Percentiles rank a stretch among this genome's conserved stretches.
Conservation (phyloP, 1,140 invertebrate genomes). For the Augochlora pura region DNA sequence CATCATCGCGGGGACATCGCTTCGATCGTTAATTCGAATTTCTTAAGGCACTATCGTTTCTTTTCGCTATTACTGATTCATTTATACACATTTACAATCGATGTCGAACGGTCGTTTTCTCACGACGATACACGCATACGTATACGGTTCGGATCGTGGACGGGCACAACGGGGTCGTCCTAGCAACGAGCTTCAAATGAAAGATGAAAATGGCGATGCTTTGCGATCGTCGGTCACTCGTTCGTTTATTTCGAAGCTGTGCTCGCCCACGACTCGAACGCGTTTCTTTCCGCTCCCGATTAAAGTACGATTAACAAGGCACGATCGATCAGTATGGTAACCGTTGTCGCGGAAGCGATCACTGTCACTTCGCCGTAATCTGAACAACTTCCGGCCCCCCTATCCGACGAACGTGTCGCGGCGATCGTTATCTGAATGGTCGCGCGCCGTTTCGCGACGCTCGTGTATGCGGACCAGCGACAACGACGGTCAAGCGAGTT, state of each 20-base stretch:
- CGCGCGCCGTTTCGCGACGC: background rate
- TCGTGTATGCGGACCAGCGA: background rate
- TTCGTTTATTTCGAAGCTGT: too few relatives aligned
- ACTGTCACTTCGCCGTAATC: too few relatives aligned
- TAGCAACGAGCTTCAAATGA: background rate
- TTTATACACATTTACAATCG: constrained; percentile 28
- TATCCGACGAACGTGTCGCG: background rate
- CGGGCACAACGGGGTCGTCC: background rate
- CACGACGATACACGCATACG: background rate
- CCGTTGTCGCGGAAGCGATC: too few relatives aligned
- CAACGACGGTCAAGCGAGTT: constrained; percentile 6
- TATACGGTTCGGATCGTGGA: background rate
- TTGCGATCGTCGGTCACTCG: too few relatives aligned
- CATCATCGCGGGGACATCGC: background rate
- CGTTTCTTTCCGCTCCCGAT: background rate
- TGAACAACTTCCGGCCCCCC: background rate
- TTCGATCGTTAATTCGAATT: constrained; percentile 25
- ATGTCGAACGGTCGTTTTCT: background rate
- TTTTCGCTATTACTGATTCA: background rate
- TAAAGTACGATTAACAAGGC: background rate
- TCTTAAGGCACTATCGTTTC: constrained; percentile 28
- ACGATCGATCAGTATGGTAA: background rate
- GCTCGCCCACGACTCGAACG: background rate
- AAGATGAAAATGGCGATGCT: too few relatives aligned
- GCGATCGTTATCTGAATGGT: background rate